Conservation (phyloP, 2,797 vertebrate species). For the Aphelocoma californica region DNA sequence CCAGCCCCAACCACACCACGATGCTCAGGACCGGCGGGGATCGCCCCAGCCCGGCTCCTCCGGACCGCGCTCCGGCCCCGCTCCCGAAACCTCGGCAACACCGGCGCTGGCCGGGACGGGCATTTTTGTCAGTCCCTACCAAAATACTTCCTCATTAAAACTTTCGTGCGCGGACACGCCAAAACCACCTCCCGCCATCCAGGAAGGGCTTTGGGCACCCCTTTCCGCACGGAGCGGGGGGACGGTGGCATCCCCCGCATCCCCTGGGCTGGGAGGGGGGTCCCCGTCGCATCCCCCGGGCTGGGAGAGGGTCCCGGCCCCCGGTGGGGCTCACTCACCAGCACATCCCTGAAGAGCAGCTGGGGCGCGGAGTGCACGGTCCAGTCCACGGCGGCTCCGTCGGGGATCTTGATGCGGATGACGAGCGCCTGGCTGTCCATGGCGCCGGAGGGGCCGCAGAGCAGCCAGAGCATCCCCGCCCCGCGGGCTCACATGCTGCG, state of each 20-base stretch:
- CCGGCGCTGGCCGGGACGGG: too few relatives aligned
- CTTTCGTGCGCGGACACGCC: neutral
- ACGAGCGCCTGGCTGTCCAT: constrained; percentile 93
- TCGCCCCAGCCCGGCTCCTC: neutral
- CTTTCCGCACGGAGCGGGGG: fast-evolving
- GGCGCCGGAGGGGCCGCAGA: constrained; percentile 76
- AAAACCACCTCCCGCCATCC: neutral
- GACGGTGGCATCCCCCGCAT: neutral
- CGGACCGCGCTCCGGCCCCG: neutral
- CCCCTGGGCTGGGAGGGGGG: neutral
- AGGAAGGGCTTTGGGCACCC: fast-evolving
- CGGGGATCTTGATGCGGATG: constrained; percentile 92
- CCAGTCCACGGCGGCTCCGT: constrained; percentile 92
- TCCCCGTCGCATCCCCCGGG: neutral
- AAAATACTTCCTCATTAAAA: neutral
- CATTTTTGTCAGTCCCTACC: fast-evolving
- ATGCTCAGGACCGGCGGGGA: neutral
- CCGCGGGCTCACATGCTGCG: constrained; percentile 70
- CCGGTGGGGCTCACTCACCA: constrained; percentile 73
- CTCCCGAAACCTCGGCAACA: neutral
- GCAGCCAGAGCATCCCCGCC: constrained; percentile 82
- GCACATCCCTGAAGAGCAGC: constrained; percentile 91
- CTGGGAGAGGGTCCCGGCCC: neutral
- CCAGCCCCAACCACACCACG: neutral
- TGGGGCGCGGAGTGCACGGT: constrained; percentile 89